Percentiles rank a stretch among this genome's conserved stretches.
Conservation (phyloP, 2,113 vertebrate genomes). For the Cyprinodon variegatus region DNA sequence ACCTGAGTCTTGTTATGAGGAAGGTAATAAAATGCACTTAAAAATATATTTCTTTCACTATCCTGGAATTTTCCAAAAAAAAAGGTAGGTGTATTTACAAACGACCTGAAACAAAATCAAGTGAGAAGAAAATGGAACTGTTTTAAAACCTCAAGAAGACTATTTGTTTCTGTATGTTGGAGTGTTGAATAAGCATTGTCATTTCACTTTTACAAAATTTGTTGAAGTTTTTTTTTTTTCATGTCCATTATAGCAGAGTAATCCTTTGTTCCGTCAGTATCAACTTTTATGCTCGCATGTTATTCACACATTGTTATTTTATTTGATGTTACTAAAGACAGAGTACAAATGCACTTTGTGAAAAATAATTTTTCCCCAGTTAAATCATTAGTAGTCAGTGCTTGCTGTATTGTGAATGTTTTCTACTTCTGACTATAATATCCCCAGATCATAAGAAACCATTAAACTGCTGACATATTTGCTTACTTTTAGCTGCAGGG, state of each 20-base stretch:
- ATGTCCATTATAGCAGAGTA: not conserved
- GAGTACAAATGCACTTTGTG: not conserved
- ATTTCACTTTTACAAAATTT: not conserved
- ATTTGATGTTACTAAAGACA: too few species aligned
- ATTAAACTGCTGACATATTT: not conserved
- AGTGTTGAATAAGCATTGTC: too few species aligned
- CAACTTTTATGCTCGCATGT: not conserved
- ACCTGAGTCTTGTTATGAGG: too few species aligned
- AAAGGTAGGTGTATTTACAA: too few species aligned
- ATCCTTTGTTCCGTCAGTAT: not conserved
- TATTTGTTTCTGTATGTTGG: too few species aligned
- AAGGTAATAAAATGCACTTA: too few species aligned
- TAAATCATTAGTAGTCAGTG: not conserved
- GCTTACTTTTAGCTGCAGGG: constrained; percentile 29
- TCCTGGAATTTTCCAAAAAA: too few species aligned
- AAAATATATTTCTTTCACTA: too few species aligned
- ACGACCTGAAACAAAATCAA: too few species aligned
- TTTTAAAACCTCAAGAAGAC: too few species aligned
- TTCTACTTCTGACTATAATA: not conserved
- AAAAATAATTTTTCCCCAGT: not conserved
- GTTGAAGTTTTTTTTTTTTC: not conserved
- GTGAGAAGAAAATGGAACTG: too few species aligned
- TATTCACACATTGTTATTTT: not conserved
- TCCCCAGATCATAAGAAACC: not conserved
- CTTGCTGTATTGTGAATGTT: not conserved